Conservation (phyloP, 2,888 invertebrate species). For the Imbricaverruca yamaguchii region DNA sequence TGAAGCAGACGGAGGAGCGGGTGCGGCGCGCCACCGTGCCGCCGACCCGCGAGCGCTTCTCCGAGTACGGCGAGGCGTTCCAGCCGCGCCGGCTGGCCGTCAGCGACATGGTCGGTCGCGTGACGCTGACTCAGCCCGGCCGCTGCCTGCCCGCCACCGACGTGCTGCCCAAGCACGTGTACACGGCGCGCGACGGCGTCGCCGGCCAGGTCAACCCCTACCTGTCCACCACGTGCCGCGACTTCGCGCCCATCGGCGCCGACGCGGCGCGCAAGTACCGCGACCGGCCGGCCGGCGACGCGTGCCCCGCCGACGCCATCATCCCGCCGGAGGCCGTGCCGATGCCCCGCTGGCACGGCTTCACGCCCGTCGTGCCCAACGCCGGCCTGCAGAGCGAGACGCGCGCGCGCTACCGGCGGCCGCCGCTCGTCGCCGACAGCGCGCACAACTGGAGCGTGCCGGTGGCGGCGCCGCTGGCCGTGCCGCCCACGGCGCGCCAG, state of each 20-base stretch:
- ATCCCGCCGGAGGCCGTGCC: neutral
- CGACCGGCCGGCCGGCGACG: neutral
- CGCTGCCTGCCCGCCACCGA: neutral
- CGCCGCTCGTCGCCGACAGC: neutral
- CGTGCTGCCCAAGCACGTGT: slow-evolving; percentile 9
- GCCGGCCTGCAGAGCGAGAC: neutral
- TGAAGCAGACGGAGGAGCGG: neutral
- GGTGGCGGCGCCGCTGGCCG: neutral
- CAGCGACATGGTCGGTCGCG: neutral
- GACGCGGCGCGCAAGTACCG: neutral
- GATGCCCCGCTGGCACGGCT: slow-evolving; percentile 5
- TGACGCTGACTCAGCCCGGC: neutral
- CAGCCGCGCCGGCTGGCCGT: neutral
- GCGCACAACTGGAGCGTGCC: neutral
- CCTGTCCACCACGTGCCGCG: slow-evolving; percentile 2
- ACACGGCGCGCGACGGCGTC: neutral
- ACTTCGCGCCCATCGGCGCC: neutral
- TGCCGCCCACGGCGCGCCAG: neutral
- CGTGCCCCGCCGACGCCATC: neutral
- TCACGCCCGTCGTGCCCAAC: neutral
- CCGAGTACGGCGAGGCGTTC: slow-evolving; percentile 13
- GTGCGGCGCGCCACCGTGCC: neutral
- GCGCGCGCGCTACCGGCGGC: neutral
- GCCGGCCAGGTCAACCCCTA: slow-evolving; percentile 6
- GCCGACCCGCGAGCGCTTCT: neutral